Evolutionary conservation across 2,888 invertebrate genomes (phyloP).

Genomic region (Stratiomys singularior): DNA sequence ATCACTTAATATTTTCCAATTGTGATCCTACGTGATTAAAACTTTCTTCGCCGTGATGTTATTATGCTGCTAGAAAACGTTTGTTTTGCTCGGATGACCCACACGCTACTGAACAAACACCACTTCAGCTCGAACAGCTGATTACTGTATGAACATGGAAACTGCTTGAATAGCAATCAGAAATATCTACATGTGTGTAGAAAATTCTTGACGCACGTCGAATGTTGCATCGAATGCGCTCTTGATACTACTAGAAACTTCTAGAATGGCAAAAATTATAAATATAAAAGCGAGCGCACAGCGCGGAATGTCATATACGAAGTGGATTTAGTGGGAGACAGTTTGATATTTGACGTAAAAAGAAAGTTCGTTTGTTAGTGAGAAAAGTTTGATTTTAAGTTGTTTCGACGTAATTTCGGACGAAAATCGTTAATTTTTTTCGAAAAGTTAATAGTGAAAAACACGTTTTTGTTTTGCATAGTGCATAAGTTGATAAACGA

Average conservation of each 20-base stretch:
- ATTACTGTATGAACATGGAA: background rate
- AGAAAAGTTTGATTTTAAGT: no score
- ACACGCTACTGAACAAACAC: no score
- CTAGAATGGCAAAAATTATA: slow-evolving; percentile 52
- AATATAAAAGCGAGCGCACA: slow-evolving; percentile 52
- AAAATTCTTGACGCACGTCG: slow-evolving; percentile 45
- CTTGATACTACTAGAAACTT: slow-evolving; percentile 53
- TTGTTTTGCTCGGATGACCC: no score
- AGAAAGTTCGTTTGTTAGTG: no score
- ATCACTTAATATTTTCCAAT: no score
- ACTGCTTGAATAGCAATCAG: slow-evolving; percentile 2
- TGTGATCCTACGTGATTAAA: no score
- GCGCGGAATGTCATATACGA: slow-evolving; percentile 45
- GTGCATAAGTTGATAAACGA: background rate
- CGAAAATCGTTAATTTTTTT: no score
- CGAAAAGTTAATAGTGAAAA: background rate
- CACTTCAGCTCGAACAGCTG: no score
- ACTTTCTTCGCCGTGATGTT: no score
- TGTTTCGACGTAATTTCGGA: background rate
- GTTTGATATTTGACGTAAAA: background rate
- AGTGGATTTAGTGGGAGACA: background rate
- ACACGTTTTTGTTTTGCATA: background rate
- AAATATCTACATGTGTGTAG: slow-evolving; percentile 7
- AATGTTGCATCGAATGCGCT: slow-evolving; percentile 27
- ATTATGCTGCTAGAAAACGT: no score